A percentile compares a stretch with the other conserved stretches of the same genome.
Conservation (phyloP, 23 tunicate genomes). For the Trididemnum clinides region DNA sequence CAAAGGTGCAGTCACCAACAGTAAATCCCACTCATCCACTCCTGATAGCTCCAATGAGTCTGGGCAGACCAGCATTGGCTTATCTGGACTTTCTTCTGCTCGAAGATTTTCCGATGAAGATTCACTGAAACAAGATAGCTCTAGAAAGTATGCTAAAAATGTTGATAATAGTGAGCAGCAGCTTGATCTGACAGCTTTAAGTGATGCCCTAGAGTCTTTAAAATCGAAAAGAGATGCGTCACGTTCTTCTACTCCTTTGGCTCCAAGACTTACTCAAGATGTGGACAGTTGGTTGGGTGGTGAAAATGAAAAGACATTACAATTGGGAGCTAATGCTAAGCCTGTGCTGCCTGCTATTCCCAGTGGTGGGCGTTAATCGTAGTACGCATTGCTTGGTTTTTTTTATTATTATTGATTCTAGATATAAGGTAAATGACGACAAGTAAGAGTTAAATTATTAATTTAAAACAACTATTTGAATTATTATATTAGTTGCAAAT, state of each 20-base stretch:
- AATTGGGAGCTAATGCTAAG: conserved; percentile 51
- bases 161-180: conserved; percentile 29
- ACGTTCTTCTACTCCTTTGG: conserved; percentile 58
- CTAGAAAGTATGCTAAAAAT: not conserved
- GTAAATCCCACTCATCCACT: conserved; percentile 28
- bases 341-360: conserved; percentile 86
- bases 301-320: not conserved
- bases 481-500: too few relatives aligned
- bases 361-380: conserved; percentile 39
- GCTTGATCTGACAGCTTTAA: conserved; percentile 67
- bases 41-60: conserved; percentile 68
- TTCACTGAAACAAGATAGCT: conserved; percentile 13
- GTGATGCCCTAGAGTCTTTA: conserved; percentile 67
- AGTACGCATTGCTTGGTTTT: not conserved
- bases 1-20: conserved; percentile 5
- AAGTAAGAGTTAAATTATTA: too few relatives aligned
- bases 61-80: conserved; percentile 29
- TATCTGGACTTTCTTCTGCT: conserved; percentile 82
- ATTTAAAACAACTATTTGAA: too few relatives aligned
- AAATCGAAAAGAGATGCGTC: conserved; percentile 64
- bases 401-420: not conserved
- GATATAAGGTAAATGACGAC: too few relatives aligned
- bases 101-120: conserved; percentile 80
- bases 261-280: conserved; percentile 50
- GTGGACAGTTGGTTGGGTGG: conserved; percentile 46